A percentile compares a stretch with the other conserved stretches of the same genome.
Evolutionary conservation across 2,113 vertebrate species (phyloP).

Genomic region (Embiotoca jacksoni): DNA sequence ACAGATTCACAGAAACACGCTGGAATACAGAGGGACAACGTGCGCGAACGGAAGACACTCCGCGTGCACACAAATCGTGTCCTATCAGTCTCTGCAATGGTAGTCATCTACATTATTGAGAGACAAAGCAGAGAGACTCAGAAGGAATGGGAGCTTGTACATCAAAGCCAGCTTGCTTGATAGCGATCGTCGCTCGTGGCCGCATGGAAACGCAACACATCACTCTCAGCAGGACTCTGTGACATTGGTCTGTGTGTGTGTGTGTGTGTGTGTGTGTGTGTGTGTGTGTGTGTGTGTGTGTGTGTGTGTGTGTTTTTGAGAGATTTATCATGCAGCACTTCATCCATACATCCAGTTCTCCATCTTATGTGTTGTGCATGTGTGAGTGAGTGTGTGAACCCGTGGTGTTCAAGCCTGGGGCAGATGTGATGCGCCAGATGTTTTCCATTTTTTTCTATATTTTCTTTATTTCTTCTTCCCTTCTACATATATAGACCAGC

Average conservation of each 20-base stretch:
- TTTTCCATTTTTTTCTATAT: constrained; percentile 1
- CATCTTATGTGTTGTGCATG: neutral
- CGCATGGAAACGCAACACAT: constrained; percentile 56
- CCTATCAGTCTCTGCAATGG: constrained; percentile 48
- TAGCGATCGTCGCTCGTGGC: constrained; percentile 69
- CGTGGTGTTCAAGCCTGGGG: constrained; percentile 53
- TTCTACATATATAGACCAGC: constrained; percentile 22
- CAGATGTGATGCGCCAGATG: constrained; percentile 69
- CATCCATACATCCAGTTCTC: constrained; percentile 28
- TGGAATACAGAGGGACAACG: neutral
- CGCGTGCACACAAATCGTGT: constrained; percentile 14
- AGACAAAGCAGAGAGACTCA: constrained; percentile 53
- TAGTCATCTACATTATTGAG: constrained; percentile 54
- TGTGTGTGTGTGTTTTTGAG: neutral
- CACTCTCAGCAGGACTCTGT: constrained; percentile 40
- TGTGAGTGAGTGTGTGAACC: constrained; percentile 23
- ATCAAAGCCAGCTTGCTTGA: constrained; percentile 74
- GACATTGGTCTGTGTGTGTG: constrained; percentile 24
- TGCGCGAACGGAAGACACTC: neutral
- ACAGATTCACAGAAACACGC: constrained; percentile 30
- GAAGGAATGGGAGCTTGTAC: constrained; percentile 51
- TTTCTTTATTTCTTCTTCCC: constrained; percentile 47
- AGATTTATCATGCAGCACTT: constrained; percentile 10
- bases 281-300: constrained; percentile 7
- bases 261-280: neutral